These are phyloP conservation scores for Gerris lacustris DNA, from an alignment of 2,888 invertebrate species.

Conservation along the genomic window DNA sequence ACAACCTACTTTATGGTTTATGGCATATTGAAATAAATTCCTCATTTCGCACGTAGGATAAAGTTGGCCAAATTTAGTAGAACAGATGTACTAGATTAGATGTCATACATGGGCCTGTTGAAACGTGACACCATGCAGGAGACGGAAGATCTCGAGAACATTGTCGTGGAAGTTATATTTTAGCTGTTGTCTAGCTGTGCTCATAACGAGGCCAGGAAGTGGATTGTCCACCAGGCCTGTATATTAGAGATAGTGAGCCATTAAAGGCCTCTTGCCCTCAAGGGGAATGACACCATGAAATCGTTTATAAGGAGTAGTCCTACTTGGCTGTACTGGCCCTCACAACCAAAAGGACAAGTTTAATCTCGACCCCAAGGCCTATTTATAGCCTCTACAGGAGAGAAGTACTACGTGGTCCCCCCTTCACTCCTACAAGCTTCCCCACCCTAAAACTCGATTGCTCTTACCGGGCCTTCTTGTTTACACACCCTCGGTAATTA, in stretches of 20 bases:
- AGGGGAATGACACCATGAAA: neutral
- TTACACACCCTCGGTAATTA: neutral
- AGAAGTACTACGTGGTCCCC: no score
- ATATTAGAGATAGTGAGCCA: slow-evolving; percentile 1
- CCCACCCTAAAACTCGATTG: neutral
- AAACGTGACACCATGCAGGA: neutral
- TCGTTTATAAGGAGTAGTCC: neutral
- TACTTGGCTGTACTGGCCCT: neutral
- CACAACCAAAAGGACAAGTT: neutral
- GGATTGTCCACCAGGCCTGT: neutral
- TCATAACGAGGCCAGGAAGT: neutral
- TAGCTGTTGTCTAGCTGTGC: neutral
- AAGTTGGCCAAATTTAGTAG: no score
- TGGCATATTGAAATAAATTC: no score
- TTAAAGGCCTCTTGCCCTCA: neutral
- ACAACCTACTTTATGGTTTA: no score
- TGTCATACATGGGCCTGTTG: neutral
- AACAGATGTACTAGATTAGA: no score
- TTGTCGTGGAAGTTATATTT: neutral
- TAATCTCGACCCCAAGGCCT: neutral
- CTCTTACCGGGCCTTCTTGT: neutral
- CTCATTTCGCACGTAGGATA: no score
- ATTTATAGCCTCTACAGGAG: neutral
- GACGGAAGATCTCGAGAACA: neutral
- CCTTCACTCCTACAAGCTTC: neutral